Evolutionary conservation across 2,797 vertebrate species (phyloP).

Genomic region (Emys orbicularis): DNA sequence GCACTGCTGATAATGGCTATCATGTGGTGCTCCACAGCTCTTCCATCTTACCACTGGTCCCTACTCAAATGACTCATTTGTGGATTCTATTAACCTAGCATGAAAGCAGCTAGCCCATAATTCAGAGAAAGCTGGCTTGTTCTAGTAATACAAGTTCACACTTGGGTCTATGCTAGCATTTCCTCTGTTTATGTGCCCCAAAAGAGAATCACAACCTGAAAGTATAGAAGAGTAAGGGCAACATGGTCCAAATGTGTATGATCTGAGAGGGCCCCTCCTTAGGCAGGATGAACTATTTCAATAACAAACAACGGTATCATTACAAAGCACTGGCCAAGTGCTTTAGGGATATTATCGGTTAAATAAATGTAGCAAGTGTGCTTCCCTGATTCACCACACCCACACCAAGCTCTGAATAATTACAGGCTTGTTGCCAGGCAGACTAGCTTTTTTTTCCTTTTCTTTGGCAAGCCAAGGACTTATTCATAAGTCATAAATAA

Average conservation of each 20-base stretch:
- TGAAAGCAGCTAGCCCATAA: neutral
- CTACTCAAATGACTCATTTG: neutral
- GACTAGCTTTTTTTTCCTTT: neutral
- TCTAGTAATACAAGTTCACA: neutral
- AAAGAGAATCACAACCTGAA: neutral
- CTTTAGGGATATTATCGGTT: conserved; percentile 41
- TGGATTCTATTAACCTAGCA: neutral
- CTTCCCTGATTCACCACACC: conserved; percentile 59
- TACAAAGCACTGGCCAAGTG: neutral
- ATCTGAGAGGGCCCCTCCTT: conserved; percentile 32
- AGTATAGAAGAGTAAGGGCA: neutral
- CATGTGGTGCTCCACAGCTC: neutral
- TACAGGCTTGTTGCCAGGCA: conserved; percentile 46
- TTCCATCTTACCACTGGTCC: neutral
- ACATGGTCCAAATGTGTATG: neutral
- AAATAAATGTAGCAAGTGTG: conserved; percentile 61
- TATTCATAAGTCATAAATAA: conserved; percentile 54
- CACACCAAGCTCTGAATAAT: conserved; percentile 39
- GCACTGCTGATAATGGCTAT: neutral
- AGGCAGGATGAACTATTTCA: conserved; percentile 52
- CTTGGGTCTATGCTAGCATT: rapidly evolving
- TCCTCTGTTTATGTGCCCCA: neutral
- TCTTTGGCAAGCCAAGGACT: conserved; percentile 31
- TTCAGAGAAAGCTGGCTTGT: neutral
- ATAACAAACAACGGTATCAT: conserved; percentile 49